These are phyloP conservation scores for Spinus olivaceus DNA, from an alignment of 2,797 vertebrate genomes.

Conservation along the genomic window DNA sequence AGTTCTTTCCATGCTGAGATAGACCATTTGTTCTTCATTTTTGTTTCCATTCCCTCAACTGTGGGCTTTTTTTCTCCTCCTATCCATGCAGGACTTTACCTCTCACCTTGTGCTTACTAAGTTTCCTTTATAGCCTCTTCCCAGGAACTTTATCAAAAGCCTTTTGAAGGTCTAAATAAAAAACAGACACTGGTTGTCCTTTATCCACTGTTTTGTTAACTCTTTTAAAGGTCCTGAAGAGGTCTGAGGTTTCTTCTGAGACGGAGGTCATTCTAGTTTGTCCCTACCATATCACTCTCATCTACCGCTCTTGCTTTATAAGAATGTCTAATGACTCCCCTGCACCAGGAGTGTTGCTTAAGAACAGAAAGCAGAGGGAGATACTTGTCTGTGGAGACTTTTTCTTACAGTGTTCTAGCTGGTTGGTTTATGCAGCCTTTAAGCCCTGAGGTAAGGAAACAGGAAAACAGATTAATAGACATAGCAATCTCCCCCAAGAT, in stretches of 20 bases:
- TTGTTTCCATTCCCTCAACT: constrained; percentile 7
- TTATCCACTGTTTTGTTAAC: constrained; percentile 35
- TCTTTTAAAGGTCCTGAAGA: constrained; percentile 13
- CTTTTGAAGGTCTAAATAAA: constrained; percentile 47
- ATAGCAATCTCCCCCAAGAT: constrained; percentile 61
- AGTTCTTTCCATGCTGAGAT: constrained; percentile 37
- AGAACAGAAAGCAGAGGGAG: constrained; percentile 38
- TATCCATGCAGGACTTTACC: constrained; percentile 8
- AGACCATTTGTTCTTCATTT: constrained; percentile 38
- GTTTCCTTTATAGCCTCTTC: constrained; percentile 17
- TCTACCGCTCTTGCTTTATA: neutral
- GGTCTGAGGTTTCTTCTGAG: constrained; percentile 1
- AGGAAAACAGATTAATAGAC: constrained; percentile 69
- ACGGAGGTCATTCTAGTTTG: constrained; percentile 15
- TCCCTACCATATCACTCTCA: constrained; percentile 4
- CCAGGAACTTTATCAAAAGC: constrained; percentile 38
- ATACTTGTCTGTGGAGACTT: constrained; percentile 36
- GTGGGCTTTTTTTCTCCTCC: neutral
- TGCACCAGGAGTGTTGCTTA: neutral
- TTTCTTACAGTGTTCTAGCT: constrained; percentile 32
- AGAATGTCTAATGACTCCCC: neutral
- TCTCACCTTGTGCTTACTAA: constrained; percentile 22
- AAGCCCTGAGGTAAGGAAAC: constrained; percentile 66
- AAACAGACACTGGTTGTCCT: neutral
- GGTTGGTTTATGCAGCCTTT: constrained; percentile 53